Percentiles rank a stretch among this genome's conserved stretches.
These are phyloP conservation scores for Echinops telfairi DNA, from an alignment of 2,113 vertebrate genomes.

Conservation along the genomic window DNA sequence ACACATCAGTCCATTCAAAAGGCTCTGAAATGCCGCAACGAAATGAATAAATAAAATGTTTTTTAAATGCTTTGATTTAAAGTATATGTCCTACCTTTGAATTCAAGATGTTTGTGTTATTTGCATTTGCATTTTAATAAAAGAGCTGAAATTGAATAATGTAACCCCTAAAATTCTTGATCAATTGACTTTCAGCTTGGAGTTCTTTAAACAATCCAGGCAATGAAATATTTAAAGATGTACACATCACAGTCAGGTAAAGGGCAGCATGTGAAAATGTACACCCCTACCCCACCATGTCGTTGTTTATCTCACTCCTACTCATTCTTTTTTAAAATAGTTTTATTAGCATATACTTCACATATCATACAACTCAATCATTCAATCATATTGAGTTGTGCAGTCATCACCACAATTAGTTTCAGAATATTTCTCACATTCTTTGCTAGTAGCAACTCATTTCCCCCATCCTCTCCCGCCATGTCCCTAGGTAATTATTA, in stretches of 20 bases:
- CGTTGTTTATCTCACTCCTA: conserved; percentile 10
- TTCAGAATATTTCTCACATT: no score
- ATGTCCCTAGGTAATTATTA: no score
- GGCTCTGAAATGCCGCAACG: conserved; percentile 90
- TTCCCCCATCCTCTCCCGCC: no score
- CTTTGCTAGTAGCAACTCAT: no score
- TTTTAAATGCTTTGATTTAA: conserved; percentile 38
- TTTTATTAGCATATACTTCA: no score
- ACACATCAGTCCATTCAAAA: conserved; percentile 98
- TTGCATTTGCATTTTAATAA: conserved; percentile 17
- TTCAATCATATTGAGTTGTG: no score
- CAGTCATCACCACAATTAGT: no score
- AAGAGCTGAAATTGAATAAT: conserved; percentile 33
- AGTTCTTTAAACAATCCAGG: conserved; percentile 43
- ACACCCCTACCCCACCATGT: not conserved
- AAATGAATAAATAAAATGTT: conserved; percentile 15
- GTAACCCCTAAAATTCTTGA: conserved; percentile 9
- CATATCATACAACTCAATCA: no score
- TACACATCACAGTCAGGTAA: conserved; percentile 2
- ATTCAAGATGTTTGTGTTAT: not conserved
- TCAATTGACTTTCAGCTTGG: conserved; percentile 4
- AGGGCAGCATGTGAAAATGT: not conserved
- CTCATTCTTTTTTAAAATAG: not conserved
- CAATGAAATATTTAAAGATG: conserved; percentile 20
- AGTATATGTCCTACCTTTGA: not conserved